These are phyloP conservation scores for Fragum whitleyi DNA, from an alignment of 2,888 invertebrate genomes.

Conservation along the genomic window DNA sequence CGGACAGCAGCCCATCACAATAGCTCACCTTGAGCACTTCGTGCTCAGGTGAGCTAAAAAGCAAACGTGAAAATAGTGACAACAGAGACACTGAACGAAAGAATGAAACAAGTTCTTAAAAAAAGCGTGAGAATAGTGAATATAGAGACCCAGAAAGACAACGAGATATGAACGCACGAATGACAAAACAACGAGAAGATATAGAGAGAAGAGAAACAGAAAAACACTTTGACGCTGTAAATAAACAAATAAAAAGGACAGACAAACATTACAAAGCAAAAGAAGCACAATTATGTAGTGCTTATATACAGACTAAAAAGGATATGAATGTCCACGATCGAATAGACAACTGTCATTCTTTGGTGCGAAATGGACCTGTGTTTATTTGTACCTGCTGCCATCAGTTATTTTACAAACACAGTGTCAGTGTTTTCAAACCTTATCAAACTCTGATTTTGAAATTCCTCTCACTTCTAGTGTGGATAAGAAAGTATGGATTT, in stretches of 20 bases:
- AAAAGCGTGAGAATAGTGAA: not conserved
- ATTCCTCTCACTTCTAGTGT: slow-evolving; percentile 14
- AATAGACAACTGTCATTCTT: slow-evolving; percentile 37
- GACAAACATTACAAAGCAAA: slow-evolving; percentile 4
- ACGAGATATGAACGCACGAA: not conserved
- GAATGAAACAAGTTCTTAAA: slow-evolving; percentile 2
- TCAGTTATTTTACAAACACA: slow-evolving; percentile 41
- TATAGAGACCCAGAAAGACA: slow-evolving; percentile 6
- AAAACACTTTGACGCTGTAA: not conserved
- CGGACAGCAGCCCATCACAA: too few species aligned
- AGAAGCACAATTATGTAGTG: slow-evolving; percentile 10
- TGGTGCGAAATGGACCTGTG: slow-evolving; percentile 36
- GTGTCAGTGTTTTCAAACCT: slow-evolving; percentile 12
- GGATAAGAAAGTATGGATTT: slow-evolving; percentile 45
- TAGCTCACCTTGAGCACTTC: too few species aligned
- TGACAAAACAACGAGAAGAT: not conserved
- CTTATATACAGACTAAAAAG: not conserved
- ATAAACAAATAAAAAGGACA: slow-evolving; percentile 5
- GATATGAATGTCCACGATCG: slow-evolving; percentile 26
- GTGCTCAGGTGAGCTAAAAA: too few species aligned
- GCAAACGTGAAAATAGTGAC: slow-evolving; percentile 1
- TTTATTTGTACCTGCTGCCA: slow-evolving; percentile 53
- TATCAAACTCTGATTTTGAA: not conserved
- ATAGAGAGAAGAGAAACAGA: slow-evolving; percentile 5
- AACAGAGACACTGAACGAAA: not conserved